These are phyloP conservation scores for Parnassius glacialis DNA, from an alignment of 2,888 invertebrate genomes.

Conservation along the genomic window DNA sequence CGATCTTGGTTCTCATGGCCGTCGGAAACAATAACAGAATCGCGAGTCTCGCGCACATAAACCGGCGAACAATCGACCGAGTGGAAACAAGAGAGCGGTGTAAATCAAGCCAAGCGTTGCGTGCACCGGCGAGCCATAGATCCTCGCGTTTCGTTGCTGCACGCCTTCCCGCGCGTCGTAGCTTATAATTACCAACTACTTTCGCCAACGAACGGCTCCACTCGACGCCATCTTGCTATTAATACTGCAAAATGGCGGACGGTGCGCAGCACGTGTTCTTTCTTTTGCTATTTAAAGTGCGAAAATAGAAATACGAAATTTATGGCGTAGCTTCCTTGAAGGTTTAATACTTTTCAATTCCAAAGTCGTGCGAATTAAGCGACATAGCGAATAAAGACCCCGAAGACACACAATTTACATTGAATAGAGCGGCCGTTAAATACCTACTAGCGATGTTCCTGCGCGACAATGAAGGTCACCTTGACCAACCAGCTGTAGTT, in stretches of 20 bases:
- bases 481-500: constrained; percentile 60
- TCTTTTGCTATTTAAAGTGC: constrained; percentile 60
- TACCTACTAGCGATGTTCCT: constrained; percentile 51
- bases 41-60: constrained; percentile 62
- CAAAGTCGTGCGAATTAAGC: constrained; percentile 42
- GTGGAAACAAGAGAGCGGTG: constrained; percentile 75
- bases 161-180: constrained; percentile 57
- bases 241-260: constrained; percentile 78
- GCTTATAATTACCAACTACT: constrained; percentile 77
- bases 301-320: constrained; percentile 33
- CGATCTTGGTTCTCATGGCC: constrained; percentile 64
- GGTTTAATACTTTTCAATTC: constrained; percentile 26
- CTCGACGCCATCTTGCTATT: constrained; percentile 76
- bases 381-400: constrained; percentile 55
- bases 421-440: constrained; percentile 67
- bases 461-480: constrained; percentile 67
- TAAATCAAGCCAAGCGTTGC: constrained; percentile 78
- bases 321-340: constrained; percentile 23
- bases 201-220: constrained; percentile 67
- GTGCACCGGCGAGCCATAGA: constrained; percentile 71
- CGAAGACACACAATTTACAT: constrained; percentile 59
- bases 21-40: constrained; percentile 70
- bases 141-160: constrained; percentile 65
- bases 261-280: constrained; percentile 64
- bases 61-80: constrained; percentile 71